Base-by-base conservation (phyloP, 2,113 vertebrate genomes). In the Terrapene triunguis region DNA sequence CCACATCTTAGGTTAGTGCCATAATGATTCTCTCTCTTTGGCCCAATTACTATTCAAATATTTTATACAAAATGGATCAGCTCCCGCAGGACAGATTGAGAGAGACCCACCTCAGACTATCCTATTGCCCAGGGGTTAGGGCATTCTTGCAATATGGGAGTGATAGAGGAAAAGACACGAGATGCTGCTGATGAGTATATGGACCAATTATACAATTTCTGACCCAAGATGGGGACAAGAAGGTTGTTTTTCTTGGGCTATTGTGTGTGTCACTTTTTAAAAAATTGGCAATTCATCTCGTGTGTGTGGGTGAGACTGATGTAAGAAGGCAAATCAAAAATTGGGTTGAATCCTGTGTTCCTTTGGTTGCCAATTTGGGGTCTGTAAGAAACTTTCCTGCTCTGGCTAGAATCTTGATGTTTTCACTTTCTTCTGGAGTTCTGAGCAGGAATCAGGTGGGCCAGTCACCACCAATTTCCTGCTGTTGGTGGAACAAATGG, bases 381-480 rank as follows among this genome's bases (percentile, higher is more conserved):
- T 97, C 96, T 97, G 96, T 92, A 97, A 97, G 55, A 96, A 72
- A 97, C 97, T 95, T 95, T 93, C 94, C 89, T 62, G 27, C 13
- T 4, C 42, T 92, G 95, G 89, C 95, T 90, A 65, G 50, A 53
- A 89, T 27, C 72, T 44, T 76, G 22, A 44, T 76, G 72, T 89
- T 91, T 69, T 83, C 54, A 82, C 57, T 94, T 95, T 97, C 19
- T 50, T 87, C 72, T 92, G 84, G 80, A 91, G 74, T 92, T 97
- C 81, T 95, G 90, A 92, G 74, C 0, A 1, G 50, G 65, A 89
- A 89, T 96, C 89, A 94, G 79, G 90, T 93, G 81, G 83, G 93
- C 96, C 87, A 95, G 80, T 95, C 81, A 92, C 79, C 50, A 76
- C 32, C 50, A 84, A 88, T 57, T 88, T 91, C 57, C 54, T 44